These are phyloP conservation scores for Sclerodermus sp. DNA, from an alignment of 2,888 invertebrate species.

Conservation along the genomic window DNA sequence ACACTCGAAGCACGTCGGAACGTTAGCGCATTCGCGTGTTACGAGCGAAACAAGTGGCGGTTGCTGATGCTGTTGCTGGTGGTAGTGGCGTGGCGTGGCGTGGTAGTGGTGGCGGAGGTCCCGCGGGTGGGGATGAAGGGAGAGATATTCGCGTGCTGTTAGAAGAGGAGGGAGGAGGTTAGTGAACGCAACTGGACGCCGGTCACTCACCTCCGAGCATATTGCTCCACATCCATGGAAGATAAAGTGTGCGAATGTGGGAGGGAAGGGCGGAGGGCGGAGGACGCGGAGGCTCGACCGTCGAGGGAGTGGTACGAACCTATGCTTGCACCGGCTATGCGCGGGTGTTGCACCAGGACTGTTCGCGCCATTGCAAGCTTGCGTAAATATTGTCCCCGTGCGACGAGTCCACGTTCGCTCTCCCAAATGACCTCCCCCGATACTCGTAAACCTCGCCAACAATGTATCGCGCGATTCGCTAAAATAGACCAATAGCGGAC, in stretches of 20 bases:
- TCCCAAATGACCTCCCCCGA: too few species aligned
- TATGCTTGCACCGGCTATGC: too few species aligned
- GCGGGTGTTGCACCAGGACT: too few species aligned
- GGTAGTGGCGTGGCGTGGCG: neutral
- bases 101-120: neutral
- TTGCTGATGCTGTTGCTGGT: neutral
- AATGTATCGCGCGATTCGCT: too few species aligned
- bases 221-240: slow-evolving; percentile 54
- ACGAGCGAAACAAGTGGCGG: slow-evolving; percentile 8
- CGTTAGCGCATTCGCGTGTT: slow-evolving; percentile 27
- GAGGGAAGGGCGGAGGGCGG: slow-evolving; percentile 3
- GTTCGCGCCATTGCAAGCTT: too few species aligned
- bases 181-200: slow-evolving; percentile 57
- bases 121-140: slow-evolving; percentile 9
- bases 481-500: too few species aligned
- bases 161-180: slow-evolving; percentile 40
- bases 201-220: slow-evolving; percentile 57
- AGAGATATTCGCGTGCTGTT: slow-evolving; percentile 9
- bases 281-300: neutral
- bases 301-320: too few species aligned
- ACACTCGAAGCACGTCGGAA: slow-evolving; percentile 21
- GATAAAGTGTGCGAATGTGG: slow-evolving; percentile 37
- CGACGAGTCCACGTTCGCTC: too few species aligned
- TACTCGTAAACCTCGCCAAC: too few species aligned
- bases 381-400: too few species aligned